Evolutionary conservation across 2,113 vertebrate genomes (phyloP).

Genomic region (Sisor rabdophorus): DNA sequence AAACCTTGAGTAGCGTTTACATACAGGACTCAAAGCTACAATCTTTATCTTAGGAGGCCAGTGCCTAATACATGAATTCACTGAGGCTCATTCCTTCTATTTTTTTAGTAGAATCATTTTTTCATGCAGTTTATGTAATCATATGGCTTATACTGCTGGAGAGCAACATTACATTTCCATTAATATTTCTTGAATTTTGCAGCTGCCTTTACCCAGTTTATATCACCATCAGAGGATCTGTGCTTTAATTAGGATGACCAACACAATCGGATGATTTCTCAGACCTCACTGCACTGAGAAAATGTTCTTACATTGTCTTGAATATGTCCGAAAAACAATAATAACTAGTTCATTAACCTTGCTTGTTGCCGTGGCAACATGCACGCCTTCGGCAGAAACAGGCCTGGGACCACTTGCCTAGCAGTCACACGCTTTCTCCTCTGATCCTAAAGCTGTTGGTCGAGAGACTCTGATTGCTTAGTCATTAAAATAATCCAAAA

Average conservation of each 20-base stretch:
- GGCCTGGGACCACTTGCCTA: constrained; percentile 26
- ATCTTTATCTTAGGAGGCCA: too few relatives aligned
- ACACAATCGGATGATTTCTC: neutral
- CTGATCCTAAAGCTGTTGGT: constrained; percentile 49
- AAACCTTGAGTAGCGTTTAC: too few relatives aligned
- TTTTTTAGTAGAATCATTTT: too few relatives aligned
- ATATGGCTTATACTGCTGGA: too few relatives aligned
- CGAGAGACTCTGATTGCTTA: constrained; percentile 43
- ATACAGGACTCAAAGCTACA: too few relatives aligned
- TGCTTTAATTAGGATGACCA: constrained; percentile 18
- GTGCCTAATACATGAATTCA: too few relatives aligned
- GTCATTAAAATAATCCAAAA: constrained; percentile 50
- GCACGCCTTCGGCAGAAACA: constrained; percentile 4
- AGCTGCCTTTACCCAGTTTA: neutral
- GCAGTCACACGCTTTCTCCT: constrained; percentile 19
- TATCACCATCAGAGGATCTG: constrained; percentile 15
- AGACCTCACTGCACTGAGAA: neutral
- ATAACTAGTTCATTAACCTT: constrained; percentile 32
- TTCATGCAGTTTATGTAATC: too few relatives aligned
- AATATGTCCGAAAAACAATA: constrained; percentile 5
- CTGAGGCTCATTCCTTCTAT: too few relatives aligned
- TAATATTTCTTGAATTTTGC: too few relatives aligned
- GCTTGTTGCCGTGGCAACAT: constrained; percentile 43
- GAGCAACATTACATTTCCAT: too few relatives aligned
- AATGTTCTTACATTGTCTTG: neutral